These are phyloP conservation scores for Desoria tigrina DNA, from an alignment of 2,888 invertebrate genomes.

Conservation along the genomic window DNA sequence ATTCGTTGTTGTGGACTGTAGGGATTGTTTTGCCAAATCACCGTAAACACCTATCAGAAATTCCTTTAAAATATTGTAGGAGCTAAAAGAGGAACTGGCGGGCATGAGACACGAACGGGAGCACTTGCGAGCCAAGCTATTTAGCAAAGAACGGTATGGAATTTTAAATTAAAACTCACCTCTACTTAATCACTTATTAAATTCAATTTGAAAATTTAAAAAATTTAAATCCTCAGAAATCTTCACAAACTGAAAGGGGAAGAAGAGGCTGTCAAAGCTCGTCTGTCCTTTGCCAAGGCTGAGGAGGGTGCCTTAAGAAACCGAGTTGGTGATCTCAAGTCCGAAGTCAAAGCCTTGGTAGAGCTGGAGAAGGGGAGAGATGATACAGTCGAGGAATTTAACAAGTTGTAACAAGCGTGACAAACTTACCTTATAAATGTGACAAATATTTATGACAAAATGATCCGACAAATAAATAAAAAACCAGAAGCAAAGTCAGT, in stretches of 20 bases:
- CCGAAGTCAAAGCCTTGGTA: background rate
- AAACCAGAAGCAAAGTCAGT: background rate
- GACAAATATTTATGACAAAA: too few relatives aligned
- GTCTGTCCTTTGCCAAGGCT: background rate
- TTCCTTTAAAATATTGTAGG: background rate
- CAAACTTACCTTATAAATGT: too few relatives aligned
- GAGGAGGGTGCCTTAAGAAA: constrained; percentile 3
- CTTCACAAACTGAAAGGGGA: background rate
- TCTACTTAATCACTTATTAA: too few relatives aligned
- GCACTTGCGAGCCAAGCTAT: background rate
- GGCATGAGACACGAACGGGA: constrained; percentile 1
- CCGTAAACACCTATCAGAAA: background rate
- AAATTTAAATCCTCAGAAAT: background rate
- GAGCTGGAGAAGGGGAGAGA: background rate
- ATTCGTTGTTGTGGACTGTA: too few relatives aligned
- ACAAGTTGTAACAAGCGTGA: background rate
- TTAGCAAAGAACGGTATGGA: background rate
- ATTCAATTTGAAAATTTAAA: too few relatives aligned
- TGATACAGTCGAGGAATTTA: background rate
- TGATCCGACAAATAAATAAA: too few relatives aligned
- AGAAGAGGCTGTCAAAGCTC: background rate
- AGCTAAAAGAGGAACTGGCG: background rate
- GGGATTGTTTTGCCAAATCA: too few relatives aligned
- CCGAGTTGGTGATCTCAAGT: background rate
- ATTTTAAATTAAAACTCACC: background rate